A percentile compares a stretch with the other conserved stretches of the same genome.
Evolutionary conservation across 35 echinoderm and acorn worm species (phyloP).

Genomic region (Anneissia japonica): DNA sequence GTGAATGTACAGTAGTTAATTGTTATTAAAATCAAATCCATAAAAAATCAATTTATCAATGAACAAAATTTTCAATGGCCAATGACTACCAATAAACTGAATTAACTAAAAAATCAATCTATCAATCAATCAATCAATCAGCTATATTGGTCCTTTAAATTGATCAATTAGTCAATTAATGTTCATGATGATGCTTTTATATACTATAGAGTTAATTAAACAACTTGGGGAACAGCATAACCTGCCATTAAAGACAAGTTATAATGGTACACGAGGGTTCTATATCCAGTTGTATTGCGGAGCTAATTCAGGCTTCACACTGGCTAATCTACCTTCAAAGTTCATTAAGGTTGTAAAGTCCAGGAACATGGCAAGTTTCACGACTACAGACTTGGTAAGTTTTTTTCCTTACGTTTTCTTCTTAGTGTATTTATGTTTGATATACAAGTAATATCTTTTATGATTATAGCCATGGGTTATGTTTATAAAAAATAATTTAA

Average conservation of each 20-base stretch:
- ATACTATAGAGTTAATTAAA: slow-evolving; percentile 55
- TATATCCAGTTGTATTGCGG: slow-evolving; percentile 83
- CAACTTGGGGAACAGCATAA: slow-evolving; percentile 60
- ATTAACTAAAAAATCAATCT: too few species aligned
- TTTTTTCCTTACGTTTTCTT: too few species aligned
- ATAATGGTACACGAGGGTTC: slow-evolving; percentile 72
- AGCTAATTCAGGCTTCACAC: slow-evolving; percentile 16
- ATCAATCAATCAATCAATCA: too few species aligned
- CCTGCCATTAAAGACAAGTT: slow-evolving; percentile 70
- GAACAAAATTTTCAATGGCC: too few species aligned
- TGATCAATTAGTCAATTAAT: neutral
- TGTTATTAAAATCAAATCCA: too few species aligned
- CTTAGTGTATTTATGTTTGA: neutral
- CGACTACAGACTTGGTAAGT: slow-evolving; percentile 83
- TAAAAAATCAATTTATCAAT: too few species aligned
- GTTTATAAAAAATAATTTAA: too few species aligned
- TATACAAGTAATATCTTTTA: neutral
- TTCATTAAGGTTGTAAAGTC: slow-evolving; percentile 79
- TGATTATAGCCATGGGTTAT: neutral
- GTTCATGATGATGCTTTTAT: neutral
- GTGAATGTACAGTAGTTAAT: too few species aligned
- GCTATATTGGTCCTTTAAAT: neutral
- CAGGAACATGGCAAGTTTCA: slow-evolving; percentile 70
- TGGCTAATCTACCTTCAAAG: slow-evolving; percentile 45
- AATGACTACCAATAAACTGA: too few species aligned